Evolutionary conservation across 2,797 vertebrate species (phyloP).

Genomic region (Sitta carolinensis): DNA sequence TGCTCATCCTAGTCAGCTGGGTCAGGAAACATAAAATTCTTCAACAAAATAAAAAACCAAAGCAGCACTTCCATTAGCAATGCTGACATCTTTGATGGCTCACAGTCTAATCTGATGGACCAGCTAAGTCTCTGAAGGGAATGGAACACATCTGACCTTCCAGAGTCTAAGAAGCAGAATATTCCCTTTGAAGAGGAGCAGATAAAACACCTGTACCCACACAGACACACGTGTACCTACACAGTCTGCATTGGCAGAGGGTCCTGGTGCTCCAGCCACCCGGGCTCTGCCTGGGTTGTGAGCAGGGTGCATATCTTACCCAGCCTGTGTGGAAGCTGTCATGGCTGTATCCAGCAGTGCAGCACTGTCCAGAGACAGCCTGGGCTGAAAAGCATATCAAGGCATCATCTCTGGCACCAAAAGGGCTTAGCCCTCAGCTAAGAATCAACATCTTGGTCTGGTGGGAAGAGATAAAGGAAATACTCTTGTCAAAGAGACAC

Average conservation of each 20-base stretch:
- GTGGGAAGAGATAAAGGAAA: not conserved
- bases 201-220: not conserved
- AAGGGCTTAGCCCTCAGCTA: not conserved
- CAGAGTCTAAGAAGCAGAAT: not conserved
- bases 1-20: not conserved
- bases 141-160: not conserved
- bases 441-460: not conserved
- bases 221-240: fast-evolving
- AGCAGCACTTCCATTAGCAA: not conserved
- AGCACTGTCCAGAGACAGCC: not conserved
- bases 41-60: not conserved
- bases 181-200: not conserved
- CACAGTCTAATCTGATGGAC: not conserved
- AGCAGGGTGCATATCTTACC: not conserved
- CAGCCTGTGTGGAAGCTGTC: not conserved
- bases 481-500: not conserved
- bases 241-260: not conserved
- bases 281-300: not conserved
- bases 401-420: not conserved
- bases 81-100: not conserved
- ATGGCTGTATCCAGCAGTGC: fast-evolving
- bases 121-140: not conserved
- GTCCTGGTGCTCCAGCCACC: not conserved
- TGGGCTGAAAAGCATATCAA: not conserved
- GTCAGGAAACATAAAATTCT: not conserved